Base-by-base conservation (phyloP, 30 jellyfish, hydroid and myxozoan genomes). In the Cassiopea xamachana region DNA sequence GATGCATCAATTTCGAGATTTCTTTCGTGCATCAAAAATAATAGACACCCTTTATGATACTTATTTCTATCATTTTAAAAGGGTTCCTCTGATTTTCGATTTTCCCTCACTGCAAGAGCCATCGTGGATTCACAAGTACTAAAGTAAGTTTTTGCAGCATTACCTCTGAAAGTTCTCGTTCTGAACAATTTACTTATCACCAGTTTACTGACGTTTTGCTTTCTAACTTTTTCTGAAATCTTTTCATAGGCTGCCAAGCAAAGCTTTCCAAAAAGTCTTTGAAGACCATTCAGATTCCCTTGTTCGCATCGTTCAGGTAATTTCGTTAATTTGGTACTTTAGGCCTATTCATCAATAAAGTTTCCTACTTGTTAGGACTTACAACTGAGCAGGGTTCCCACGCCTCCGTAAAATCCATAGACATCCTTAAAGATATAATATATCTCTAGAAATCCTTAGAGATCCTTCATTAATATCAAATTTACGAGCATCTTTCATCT, bases 261-360 rank as follows among this genome's bases (percentile, higher is more conserved):
- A 92, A 72, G 98, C 98, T 19, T 94, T 94, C 64, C 92, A 81
- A 47, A 83, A 90, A 78, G 97, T 94, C 7, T 94, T 94, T 67
- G 94, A 90, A 58, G 98, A 94, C 76, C 96, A 94, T 85, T 70
- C 97, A 15, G 98, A 94, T 47, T 94, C 98, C 1, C 89, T 94
- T 68, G 98, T 94, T 44, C 88, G 98, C 55, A 84, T 94, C 45
- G 97, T 90, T 14, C 98, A 94, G 98, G 98, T 83, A 19, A 1
- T 17, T 13, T 47, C n/a, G 74, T 78, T 0, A 27, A 27, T 0
- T 27, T 27, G 0, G 39, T 27, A 27, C 39, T 27, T 27, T 27
- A 27, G 39, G 39, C 39, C 39, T 27, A 27, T 27, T 27, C 39
- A 27, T 0, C 39, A 27, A 27, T 27, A 27, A 27, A 0, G 39